Conservation (phyloP, 2,113 vertebrate genomes). For the Lampris incognitus region DNA sequence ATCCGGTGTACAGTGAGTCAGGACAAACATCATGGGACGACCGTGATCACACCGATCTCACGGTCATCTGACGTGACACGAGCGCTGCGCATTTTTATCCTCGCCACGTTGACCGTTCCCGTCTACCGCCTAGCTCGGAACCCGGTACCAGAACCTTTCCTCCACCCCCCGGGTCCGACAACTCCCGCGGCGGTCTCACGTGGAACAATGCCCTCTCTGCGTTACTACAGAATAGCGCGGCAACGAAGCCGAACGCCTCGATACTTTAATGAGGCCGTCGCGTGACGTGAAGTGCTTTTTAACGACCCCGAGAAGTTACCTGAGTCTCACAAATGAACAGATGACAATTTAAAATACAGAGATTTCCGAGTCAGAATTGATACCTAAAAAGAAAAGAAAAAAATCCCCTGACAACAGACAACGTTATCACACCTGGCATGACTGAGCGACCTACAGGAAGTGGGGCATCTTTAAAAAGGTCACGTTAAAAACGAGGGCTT, state of each 20-base stretch:
- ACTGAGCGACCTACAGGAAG: background rate
- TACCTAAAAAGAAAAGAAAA: background rate
- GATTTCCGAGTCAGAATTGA: background rate
- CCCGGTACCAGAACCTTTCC: too few species aligned
- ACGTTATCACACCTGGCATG: background rate
- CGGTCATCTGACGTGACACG: too few species aligned
- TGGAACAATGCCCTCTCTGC: conserved; percentile 4
- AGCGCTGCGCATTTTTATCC: too few species aligned
- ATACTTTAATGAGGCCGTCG: background rate
- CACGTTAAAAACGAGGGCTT: conserved; percentile 27
- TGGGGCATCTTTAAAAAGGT: conserved; percentile 16
- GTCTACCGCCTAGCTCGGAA: too few species aligned
- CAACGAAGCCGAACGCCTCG: conserved; percentile 5
- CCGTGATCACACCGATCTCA: too few species aligned
- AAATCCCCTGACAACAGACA: background rate
- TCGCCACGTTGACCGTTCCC: too few species aligned
- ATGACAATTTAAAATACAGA: background rate
- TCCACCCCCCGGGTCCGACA: too few species aligned
- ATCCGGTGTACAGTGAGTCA: too few species aligned
- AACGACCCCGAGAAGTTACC: conserved; percentile 26
- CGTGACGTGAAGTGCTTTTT: conserved; percentile 1
- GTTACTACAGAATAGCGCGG: conserved; percentile 7
- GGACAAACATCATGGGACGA: too few species aligned
- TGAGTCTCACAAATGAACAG: conserved; percentile 34
- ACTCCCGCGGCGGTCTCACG: too few species aligned